Evolutionary conservation across 2,888 invertebrate genomes (phyloP), one percentile per base, ranked within the genome.

Genomic region (Tinea trinotella): DNA sequence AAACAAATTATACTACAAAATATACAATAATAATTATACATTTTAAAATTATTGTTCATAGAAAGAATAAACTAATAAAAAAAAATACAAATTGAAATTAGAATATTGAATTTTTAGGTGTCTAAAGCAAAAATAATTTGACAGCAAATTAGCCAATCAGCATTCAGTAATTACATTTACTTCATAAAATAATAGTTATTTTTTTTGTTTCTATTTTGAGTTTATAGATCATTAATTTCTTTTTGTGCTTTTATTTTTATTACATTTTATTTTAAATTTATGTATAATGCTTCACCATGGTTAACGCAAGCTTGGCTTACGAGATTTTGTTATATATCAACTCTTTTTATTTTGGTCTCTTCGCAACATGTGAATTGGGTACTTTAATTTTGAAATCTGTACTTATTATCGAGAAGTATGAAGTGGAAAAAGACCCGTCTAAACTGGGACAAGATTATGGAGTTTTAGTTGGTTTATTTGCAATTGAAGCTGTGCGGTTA

Each of bases 271-370:
- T 9, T 36, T 36, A 36, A 36, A n/a, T 36, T 18, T 19, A 12
- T 19, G 2, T 18, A 9, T 19, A n/a, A 7, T 19, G 2, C 18
- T 46, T 19, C 3, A 46, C 19, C 19, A 89, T 90, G 88, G 89
- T 92, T 68, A 93, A 93, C 70, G 90, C 93, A 56, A 93, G 93
- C 64, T 87, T 95, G 71, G 91, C 92, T 15, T 94, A 94, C 65
- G 94, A 95, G 86, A 93, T 95, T 70, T 86, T 94, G 53, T 87
- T 95, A 65, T 95, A 94, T 76, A 88, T 95, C 61, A 94, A 95
- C 84, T 94, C 94, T 19, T 94, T 94, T 87, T 95, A 95, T 79
- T 94, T 94, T 70, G 94, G 94, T 67, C 90, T 94, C 83, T 94
- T 94, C 74, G 92, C 93, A 52, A 89, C 92, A 58, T 93, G 93